These are phyloP conservation scores for Microcebus murinus DNA, from an alignment of 2,113 vertebrate genomes.

Conservation along the genomic window DNA sequence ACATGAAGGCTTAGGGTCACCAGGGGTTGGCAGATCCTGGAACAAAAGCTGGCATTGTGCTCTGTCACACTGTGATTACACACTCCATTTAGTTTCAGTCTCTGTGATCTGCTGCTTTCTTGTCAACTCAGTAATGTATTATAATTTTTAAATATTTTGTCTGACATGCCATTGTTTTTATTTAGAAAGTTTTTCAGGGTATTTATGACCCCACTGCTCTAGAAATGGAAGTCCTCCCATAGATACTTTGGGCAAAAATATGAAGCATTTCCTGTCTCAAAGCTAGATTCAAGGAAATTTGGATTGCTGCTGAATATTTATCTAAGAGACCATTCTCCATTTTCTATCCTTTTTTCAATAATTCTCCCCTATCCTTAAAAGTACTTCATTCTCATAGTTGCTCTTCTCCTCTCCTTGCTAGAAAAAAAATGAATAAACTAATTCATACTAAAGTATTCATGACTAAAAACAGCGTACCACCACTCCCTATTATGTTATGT, in stretches of 20 bases:
- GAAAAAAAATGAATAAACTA: not conserved
- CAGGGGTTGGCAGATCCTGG: not conserved
- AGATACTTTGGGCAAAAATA: constrained; percentile 18
- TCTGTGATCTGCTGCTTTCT: not conserved
- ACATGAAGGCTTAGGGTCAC: not conserved
- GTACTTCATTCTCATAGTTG: not conserved
- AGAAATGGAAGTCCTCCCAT: not conserved
- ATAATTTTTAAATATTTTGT: not conserved
- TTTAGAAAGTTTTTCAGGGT: not conserved
- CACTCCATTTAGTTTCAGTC: not conserved
- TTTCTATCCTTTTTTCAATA: not conserved
- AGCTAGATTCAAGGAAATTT: not conserved
- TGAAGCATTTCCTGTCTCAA: not conserved
- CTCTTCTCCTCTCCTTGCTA: not conserved
- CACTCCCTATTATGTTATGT: not conserved
- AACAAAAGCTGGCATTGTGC: not conserved
- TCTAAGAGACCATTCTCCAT: not conserved
- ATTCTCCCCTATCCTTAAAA: not conserved
- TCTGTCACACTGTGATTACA: not conserved
- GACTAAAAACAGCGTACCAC: not conserved
- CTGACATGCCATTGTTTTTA: not conserved
- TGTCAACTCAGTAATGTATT: not conserved
- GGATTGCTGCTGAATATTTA: not conserved
- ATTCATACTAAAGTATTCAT: not conserved
- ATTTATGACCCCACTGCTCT: not conserved